Percentiles rank a stretch among this genome's conserved stretches.
Evolutionary conservation across 1,140 invertebrate genomes (phyloP).

Genomic region (Ditylenchus dipsaci): DNA sequence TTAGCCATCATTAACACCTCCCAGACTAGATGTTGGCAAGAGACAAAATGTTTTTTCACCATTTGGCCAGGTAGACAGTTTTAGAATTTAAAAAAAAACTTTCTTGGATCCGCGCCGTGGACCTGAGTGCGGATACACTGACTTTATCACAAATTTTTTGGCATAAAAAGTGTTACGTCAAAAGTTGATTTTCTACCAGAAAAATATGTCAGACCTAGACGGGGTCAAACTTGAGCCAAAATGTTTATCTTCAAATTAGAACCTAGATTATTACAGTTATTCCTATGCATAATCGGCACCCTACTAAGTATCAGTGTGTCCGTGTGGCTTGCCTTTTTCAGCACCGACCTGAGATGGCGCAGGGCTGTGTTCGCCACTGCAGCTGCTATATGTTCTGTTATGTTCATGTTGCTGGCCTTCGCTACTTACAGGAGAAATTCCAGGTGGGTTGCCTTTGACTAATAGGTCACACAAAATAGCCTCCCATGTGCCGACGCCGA

Average conservation of each 20-base stretch:
- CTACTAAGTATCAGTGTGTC: conserved; percentile 39
- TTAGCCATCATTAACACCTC: conserved; percentile 25
- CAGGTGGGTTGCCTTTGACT: too few species aligned
- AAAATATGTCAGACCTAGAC: too few species aligned
- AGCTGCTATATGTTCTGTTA: conserved; percentile 40
- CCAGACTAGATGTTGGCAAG: background rate
- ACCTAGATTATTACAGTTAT: conserved; percentile 46
- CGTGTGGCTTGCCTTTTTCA: conserved; percentile 41
- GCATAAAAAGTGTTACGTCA: too few species aligned
- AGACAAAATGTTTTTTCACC: conserved; percentile 8
- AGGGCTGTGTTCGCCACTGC: conserved; percentile 32
- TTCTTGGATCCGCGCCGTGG: too few species aligned
- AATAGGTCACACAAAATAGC: too few species aligned
- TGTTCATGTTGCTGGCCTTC: conserved; percentile 43
- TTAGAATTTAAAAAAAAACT: too few species aligned
- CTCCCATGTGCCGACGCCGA: too few species aligned
- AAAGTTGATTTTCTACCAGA: too few species aligned
- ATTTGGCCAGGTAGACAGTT: conserved; percentile 17
- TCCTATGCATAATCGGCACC: conserved; percentile 44
- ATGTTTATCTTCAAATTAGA: too few species aligned
- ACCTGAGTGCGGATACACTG: too few species aligned
- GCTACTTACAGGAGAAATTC: conserved; percentile 25
- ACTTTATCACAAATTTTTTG: too few species aligned
- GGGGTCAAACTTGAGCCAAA: too few species aligned
- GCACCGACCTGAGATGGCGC: conserved; percentile 32